phyloP scores from a whole-genome alignment of 2,888 invertebrate genomes.

The Cecidostiba fungosa region DNA sequence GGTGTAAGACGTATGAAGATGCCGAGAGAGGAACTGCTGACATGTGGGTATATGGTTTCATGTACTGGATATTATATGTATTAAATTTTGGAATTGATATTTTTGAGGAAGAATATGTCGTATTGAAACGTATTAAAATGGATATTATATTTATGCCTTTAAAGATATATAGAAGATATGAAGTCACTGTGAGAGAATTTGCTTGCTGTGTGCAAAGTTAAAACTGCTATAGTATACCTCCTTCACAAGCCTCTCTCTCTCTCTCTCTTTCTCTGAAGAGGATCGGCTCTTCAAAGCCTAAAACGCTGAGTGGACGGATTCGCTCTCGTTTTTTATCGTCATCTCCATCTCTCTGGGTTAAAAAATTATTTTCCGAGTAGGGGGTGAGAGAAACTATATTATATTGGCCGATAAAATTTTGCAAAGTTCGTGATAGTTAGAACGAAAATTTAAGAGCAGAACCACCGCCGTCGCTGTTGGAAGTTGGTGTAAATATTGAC shows the following conservation, averaged over 20 bases:
- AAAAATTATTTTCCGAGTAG: neutral
- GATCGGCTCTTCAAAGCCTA: neutral
- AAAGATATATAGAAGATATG: neutral
- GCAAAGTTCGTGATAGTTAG: neutral
- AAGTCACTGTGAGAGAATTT: neutral
- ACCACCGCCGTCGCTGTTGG: neutral
- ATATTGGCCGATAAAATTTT: neutral
- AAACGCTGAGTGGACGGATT: constrained; percentile 4
- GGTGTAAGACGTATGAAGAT: neutral
- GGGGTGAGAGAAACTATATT: neutral
- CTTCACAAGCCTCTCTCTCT: neutral
- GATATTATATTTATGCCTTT: neutral
- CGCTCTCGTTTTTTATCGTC: neutral
- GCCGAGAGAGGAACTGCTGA: neutral
- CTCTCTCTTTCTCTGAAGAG: neutral
- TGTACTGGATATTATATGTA: too few relatives aligned
- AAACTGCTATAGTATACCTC: neutral
- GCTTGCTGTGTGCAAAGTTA: neutral
- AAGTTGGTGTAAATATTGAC: neutral
- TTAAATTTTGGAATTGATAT: too few relatives aligned
- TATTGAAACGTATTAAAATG: too few relatives aligned
- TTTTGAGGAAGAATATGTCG: too few relatives aligned
- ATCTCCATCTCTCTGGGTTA: neutral
- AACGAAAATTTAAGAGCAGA: neutral
- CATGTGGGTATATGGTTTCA: neutral